A percentile compares a stretch with the other conserved stretches of the same genome.
Evolutionary conservation across 1,140 invertebrate species (phyloP).

Genomic region (Lethrus apterus): DNA sequence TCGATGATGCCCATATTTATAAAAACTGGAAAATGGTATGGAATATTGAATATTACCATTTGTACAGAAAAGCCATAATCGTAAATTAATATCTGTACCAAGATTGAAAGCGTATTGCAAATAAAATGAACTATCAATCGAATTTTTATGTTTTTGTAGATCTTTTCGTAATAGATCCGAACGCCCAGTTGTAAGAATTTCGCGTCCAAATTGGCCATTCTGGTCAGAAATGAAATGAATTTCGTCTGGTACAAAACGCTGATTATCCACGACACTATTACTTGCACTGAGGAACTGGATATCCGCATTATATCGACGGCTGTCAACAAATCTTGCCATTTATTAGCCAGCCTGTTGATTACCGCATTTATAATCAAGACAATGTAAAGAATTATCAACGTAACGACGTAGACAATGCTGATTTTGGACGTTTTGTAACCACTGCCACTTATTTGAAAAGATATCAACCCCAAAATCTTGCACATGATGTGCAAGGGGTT

Average conservation of each 20-base stretch:
- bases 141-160: background rate
- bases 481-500: conserved; percentile 5
- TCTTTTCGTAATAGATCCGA: conserved; percentile 14
- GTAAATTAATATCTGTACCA: background rate
- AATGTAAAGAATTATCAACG: conserved; percentile 6
- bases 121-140: background rate
- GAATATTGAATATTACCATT: background rate
- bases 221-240: conserved; percentile 2
- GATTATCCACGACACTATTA: conserved; percentile 8
- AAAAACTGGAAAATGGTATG: conserved; percentile 6
- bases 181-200: conserved; percentile 12
- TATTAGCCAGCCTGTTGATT: conserved; percentile 4
- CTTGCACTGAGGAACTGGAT: background rate
- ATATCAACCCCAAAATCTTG: conserved; percentile 13
- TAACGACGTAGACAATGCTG: conserved; percentile 1
- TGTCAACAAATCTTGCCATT: conserved; percentile 6
- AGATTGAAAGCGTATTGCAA: background rate
- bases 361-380: conserved; percentile 4
- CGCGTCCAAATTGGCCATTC: conserved; percentile 10
- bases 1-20: conserved; percentile 6
- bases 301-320: conserved; percentile 11
- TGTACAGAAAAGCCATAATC: background rate
- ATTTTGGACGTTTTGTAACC: conserved; percentile 12
- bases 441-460: conserved; percentile 3
- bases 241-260: conserved; percentile 8